phyloP scores from a whole-genome alignment of 2,113 vertebrate species.

The Pelodiscus sinensis region DNA sequence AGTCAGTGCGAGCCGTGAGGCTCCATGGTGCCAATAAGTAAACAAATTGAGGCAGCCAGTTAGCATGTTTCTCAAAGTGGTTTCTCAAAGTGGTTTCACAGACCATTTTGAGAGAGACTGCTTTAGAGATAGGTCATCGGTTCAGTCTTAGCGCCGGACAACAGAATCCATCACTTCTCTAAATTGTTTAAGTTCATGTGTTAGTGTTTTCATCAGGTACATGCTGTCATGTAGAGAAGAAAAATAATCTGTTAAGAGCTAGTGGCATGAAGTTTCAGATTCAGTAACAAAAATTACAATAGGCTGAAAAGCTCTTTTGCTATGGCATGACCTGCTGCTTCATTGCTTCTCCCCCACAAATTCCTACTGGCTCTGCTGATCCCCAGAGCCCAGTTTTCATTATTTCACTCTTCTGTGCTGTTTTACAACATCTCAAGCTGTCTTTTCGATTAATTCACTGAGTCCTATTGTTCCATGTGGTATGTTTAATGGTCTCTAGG shows the following conservation, averaged over 20 bases:
- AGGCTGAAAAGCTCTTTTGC: background rate
- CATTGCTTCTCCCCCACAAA: background rate
- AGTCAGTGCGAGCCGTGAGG: too few relatives aligned
- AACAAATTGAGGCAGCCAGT: too few relatives aligned
- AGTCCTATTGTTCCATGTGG: background rate
- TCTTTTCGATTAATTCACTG: conserved; percentile 7
- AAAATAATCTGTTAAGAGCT: background rate
- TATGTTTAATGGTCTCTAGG: conserved; percentile 43
- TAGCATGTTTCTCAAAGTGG: too few relatives aligned
- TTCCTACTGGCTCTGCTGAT: background rate
- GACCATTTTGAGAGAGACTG: too few relatives aligned
- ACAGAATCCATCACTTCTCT: background rate
- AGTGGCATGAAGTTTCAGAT: background rate
- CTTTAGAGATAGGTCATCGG: too few relatives aligned
- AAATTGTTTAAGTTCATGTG: background rate
- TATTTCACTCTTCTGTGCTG: background rate
- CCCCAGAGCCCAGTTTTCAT: background rate
- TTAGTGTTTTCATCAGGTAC: background rate
- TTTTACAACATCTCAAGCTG: conserved; percentile 37
- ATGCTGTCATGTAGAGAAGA: background rate
- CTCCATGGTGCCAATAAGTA: too few relatives aligned
- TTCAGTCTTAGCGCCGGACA: background rate
- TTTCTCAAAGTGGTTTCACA: too few relatives aligned
- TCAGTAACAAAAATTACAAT: background rate
- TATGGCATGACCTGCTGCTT: background rate